Base-by-base conservation (phyloP, 2,888 invertebrate species). In the Nomada hirtipes region DNA sequence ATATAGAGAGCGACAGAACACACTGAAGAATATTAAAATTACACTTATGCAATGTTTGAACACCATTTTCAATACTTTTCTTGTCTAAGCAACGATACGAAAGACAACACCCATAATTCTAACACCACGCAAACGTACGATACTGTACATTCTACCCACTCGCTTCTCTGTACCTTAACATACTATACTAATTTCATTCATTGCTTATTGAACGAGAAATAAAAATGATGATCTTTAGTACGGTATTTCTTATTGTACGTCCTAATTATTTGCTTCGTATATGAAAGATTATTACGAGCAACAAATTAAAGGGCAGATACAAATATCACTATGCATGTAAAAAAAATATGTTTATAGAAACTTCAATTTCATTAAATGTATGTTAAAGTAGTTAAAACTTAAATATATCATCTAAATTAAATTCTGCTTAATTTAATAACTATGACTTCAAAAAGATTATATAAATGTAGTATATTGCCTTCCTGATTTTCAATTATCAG, bases 81-180 rank as follows among this genome's bases (percentile, higher is more conserved):
- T 75, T 18, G 47, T 18, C 18, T 52, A 65, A 83, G 26, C 69
- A 69, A 60, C 15, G 23, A 23, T 23, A 61, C n/a, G 15, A 65
- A 61, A 75, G 84, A 61, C 84, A 83, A 84, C 84, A 83, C 84
- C 84, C 84, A 84, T 69, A 55, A n/a, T 20, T n/a, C 26, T 20
- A 65, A 47, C 47, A 15, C 52, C 50, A 13, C n/a, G 18, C 47
- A 65, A 52, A 67, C 53, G 20, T 53, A 26, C 26, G 18, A 50
- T 20, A 10, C 26, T 15, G 13, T 55, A 68, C 9, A 7, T 20
- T 20, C 18, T 67, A 36, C 15, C 26, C 52, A 65, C 52, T 53
- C 20, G 15, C 4, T 4, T 9, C 10, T 15, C 36, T 53, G n/a
- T 50, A 50, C 23, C 13, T 2, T 29, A 57, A 26, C 26, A 15